Base-by-base conservation (phyloP, 2,888 invertebrate species). In the Eurytoma adleriae region DNA sequence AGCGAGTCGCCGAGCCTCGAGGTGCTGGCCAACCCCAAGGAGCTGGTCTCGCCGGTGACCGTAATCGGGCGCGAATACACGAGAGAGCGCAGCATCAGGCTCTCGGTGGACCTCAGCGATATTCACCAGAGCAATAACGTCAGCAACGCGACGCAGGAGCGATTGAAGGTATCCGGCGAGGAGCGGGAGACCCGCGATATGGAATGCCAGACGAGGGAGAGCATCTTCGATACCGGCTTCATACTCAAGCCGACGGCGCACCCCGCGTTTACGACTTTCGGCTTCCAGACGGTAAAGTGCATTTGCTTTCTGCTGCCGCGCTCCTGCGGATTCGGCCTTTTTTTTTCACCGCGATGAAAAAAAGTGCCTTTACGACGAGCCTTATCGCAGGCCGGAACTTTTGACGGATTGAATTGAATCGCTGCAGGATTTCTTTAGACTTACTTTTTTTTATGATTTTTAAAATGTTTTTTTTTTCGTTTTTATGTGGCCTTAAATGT, bases 131-230 rank as follows among this genome's bases (percentile, higher is more conserved):
- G 90, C 77, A 91, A 91, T 83, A 91, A 90, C 61, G 88, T 90
- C 18, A 90, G 90, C 71, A 91, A 91, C 73, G 90, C 90, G 12
- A 90, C 90, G 1, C 90, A 90, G 74, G 90, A 91, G 70, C 86
- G 90, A 0, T 85, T 90, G 0, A 90, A 90, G 27, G 90, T 89
- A 70, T 86, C 87, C 20, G 88, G 82, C 84, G 92, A 88, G 50
- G 89, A 91, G 78, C 92, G 93, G 2, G 94, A 94, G 87, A 95
- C 94, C 93, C 92, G 93, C 3, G 94, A 94, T 87, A 95, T 94
- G 93, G 95, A 94, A 73, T 97, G 96, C 88, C 97, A 97, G 89
- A 97, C 97, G 0, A 93, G 96, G 84, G 96, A 96, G 89, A 96
- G 96, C 86, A 91, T 96, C 52, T 95, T 96, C 87, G 86, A 89